These are phyloP conservation scores for Drosophila neoperkinsi DNA, from an alignment of 2,888 invertebrate genomes.

Conservation along the genomic window DNA sequence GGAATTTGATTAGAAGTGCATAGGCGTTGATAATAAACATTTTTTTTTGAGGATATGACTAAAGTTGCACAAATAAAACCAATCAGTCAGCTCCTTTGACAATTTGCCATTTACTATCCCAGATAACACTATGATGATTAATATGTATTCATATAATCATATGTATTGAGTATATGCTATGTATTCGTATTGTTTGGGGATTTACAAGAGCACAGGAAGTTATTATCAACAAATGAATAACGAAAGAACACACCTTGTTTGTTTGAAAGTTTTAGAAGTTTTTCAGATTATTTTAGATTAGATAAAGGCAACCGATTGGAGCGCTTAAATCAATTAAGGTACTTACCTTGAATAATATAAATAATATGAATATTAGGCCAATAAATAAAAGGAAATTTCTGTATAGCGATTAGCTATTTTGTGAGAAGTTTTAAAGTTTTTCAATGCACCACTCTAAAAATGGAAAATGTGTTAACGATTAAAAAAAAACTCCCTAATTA, in stretches of 20 bases:
- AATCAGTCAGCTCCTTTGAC: constrained; percentile 24
- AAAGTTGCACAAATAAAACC: constrained; percentile 18
- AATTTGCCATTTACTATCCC: constrained; percentile 30
- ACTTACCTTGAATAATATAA: background rate
- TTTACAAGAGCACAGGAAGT: constrained; percentile 42
- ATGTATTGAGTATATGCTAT: background rate
- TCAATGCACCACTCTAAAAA: background rate
- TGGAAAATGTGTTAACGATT: background rate
- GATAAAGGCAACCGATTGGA: constrained; percentile 18
- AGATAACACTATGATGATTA: constrained; percentile 23
- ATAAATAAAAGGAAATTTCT: background rate
- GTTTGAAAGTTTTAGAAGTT: constrained; percentile 6
- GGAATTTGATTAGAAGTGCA: constrained; percentile 25
- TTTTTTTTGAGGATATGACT: constrained; percentile 15
- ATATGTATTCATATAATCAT: constrained; percentile 1
- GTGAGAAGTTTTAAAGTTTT: background rate
- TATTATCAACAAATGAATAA: constrained; percentile 44
- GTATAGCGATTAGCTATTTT: background rate
- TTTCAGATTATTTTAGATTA: constrained; percentile 35
- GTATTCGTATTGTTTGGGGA: constrained; percentile 30
- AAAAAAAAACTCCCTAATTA: background rate
- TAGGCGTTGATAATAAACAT: constrained; percentile 4
- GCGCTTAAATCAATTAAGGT: background rate
- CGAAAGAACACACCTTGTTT: constrained; percentile 9
- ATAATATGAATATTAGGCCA: constrained; percentile 23